Conservation (phyloP, 2,797 vertebrate species). For the Oreochromis mossambicus region DNA sequence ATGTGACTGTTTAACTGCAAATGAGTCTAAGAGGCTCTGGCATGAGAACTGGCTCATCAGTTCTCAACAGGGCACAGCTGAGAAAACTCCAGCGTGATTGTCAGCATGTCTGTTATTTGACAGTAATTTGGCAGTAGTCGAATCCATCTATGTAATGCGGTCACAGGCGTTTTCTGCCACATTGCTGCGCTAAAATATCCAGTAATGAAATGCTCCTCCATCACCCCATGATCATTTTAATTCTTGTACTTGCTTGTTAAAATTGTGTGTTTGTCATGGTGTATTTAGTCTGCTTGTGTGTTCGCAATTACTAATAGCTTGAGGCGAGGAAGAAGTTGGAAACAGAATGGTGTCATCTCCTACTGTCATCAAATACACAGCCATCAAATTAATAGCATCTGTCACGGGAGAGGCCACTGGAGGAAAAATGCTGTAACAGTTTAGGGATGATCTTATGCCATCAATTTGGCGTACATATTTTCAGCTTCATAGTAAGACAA, state of each 20-base stretch:
- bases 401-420: slow-evolving; percentile 19
- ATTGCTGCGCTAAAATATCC: neutral
- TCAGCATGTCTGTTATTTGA: slow-evolving; percentile 17
- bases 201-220: slow-evolving; percentile 1
- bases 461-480: neutral
- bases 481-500: neutral
- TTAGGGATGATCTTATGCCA: neutral
- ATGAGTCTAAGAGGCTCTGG: slow-evolving; percentile 1
- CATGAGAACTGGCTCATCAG: neutral
- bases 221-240: neutral
- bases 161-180: slow-evolving; percentile 6
- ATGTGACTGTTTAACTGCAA: slow-evolving; percentile 12
- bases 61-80: neutral
- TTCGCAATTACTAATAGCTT: slow-evolving; percentile 21
- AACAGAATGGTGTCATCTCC: slow-evolving; percentile 21
- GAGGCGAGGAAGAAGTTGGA: slow-evolving; percentile 12
- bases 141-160: slow-evolving; percentile 5
- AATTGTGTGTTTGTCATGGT: slow-evolving; percentile 14
- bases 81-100: slow-evolving; percentile 10
- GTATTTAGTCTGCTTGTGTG: slow-evolving; percentile 13
- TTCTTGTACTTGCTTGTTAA: neutral
- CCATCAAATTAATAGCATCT: slow-evolving; percentile 33
- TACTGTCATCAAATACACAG: slow-evolving; percentile 18
- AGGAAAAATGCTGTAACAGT: neutral
- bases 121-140: neutral